Evolutionary conservation across 1,140 invertebrate genomes (phyloP), one percentile per base, ranked within the genome.

Genomic region (Ptiloglossa arizonensis): DNA sequence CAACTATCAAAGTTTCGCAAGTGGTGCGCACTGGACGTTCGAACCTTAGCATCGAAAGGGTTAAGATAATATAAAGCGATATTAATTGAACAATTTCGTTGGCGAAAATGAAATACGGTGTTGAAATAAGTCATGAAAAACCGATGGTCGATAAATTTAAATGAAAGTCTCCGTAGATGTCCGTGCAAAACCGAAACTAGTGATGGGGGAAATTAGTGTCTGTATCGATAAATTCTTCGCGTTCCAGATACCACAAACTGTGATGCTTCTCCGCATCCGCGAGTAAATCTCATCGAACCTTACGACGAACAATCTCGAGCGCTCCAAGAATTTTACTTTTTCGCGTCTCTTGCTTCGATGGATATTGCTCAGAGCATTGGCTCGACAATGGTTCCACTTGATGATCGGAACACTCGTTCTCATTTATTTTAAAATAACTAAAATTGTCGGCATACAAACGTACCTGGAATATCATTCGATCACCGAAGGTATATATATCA

Each of bases 271-370:
- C n/a, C n/a, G 9, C 9, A 6, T 67, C 13, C 8, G 11, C 5
- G 60, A 60, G 57, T 38, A 67, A 67, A 67, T 29, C 29, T 35
- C 46, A 66, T 66, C 41, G 44, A 66, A 46, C 29, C 9, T 52
- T 56, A 24, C 56, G 2, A n/a, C 44, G 60, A 73, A 74, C 62
- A 74, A 74, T 74, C 48, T 74, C 46, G 1, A 67, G 62, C 48
- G 32, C 41, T 8, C 15, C 62, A 67, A 67, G 62, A 63, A 64
- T 74, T 66, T 62, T 38, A 74, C 59, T 67, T 67, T 74, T 41
- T 38, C 32, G 13, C 24, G 17, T n/a, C 2, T 2, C n/a, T 1
- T n/a, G 63, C n/a, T 32, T 8, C 17, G 19, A 48, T 4, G 15
- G 35, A 27, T 73, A 66, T 19, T 41, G 22, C n/a, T 22, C n/a